Evolutionary conservation across 1,140 invertebrate species (phyloP), one percentile per base, ranked within the genome.

Genomic region (Hormaphis cornu): DNA sequence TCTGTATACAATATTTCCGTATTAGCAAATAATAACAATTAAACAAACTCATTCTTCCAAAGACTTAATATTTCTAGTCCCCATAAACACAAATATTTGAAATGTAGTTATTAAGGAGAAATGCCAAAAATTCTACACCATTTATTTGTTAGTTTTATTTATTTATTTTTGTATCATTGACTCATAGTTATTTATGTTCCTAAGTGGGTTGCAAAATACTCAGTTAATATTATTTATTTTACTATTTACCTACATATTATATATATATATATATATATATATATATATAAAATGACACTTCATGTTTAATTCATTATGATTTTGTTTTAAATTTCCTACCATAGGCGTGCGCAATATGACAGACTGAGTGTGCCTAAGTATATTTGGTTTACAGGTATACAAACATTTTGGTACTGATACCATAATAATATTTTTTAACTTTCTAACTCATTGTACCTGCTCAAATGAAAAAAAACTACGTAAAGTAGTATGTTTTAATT

Each of bases 51-150:
- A 44, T 9, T 48, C 30, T 66, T 66, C 42, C 35, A 10, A 66
- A 66, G 61, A 66, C 61, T 66, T 66, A 16, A 50, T 30, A 35
- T 66, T 66, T 66, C 61, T 66, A 66, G 61, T 66, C 61, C 14
- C 48, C 33, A n/a, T 48, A 50, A 66, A 50, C 16, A 16, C 33
- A 66, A 22, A 35, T 48, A 24, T 22, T 26, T 61, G 3, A 50
- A 50, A 20, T 48, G 5, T 66, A 66, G 44, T 66, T 50, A 20
- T 50, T 48, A 66, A 63, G 28, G 30, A 66, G 7, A 58, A 66
- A 48, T 48, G 18, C 40, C 61, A 66, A 44, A 46, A 28, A 61
- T 12, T 44, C 12, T 44, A 46, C 22, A 44, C 42, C 18, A 6
- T 40, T 46, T 30, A 28, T 66, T 66, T n/a, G n/a, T n/a, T n/a